phyloP scores from a whole-genome alignment of 2,797 vertebrate species.

The Mus spretus region DNA sequence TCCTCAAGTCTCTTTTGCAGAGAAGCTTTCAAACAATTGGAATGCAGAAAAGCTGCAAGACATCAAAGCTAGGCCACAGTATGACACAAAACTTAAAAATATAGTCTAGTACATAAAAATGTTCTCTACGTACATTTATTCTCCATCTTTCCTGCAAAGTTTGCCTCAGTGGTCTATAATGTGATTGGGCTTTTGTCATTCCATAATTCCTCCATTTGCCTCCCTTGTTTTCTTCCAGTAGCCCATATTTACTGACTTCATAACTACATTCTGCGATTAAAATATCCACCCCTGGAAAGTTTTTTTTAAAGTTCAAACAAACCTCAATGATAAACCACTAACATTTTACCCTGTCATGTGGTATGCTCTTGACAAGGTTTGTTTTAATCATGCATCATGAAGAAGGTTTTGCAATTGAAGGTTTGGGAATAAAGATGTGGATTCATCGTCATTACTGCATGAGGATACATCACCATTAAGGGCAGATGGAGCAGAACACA shows the following conservation, averaged over 20 bases:
- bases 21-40: slow-evolving; percentile 20
- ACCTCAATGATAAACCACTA: not conserved
- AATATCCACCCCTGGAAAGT: not conserved
- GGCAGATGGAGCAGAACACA: not conserved
- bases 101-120: not conserved
- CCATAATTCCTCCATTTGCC: not conserved
- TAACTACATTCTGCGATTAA: not conserved
- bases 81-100: not conserved
- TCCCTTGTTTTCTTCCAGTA: not conserved
- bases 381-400: not conserved
- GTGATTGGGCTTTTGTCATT: not conserved
- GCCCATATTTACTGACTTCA: slow-evolving; percentile 8
- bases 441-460: not conserved
- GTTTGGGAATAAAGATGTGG: not conserved
- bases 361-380: not conserved
- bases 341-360: not conserved
- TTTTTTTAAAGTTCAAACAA: slow-evolving; percentile 32
- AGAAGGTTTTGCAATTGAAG: slow-evolving; percentile 4
- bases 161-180: not conserved
- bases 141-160: not conserved
- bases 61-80: not conserved
- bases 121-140: not conserved
- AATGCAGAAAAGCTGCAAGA: not conserved
- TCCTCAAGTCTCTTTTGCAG: not conserved
- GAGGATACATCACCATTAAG: not conserved